Evolutionary conservation across 2,888 invertebrate species (phyloP).

Genomic region (Sphecodes monilicornis): DNA sequence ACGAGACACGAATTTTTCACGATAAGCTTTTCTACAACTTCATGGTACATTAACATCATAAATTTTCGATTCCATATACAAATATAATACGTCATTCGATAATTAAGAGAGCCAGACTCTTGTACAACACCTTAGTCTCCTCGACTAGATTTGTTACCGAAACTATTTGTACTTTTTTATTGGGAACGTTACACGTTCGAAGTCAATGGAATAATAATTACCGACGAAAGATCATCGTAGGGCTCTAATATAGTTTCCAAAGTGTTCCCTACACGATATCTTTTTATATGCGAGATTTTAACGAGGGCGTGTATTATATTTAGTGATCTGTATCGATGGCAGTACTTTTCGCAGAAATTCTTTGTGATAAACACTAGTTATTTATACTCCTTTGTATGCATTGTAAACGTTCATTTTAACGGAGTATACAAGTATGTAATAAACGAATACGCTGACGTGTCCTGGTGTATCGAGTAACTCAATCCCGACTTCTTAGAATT

Average conservation of each 20-base stretch:
- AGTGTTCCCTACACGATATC: constrained; percentile 13
- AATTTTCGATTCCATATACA: constrained; percentile 34
- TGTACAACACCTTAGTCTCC: neutral
- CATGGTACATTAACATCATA: constrained; percentile 25
- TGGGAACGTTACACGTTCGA: constrained; percentile 14
- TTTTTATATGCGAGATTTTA: constrained; percentile 29
- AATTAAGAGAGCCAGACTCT: constrained; percentile 20
- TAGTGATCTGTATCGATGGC: constrained; percentile 13
- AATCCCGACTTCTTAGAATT: neutral
- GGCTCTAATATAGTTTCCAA: neutral
- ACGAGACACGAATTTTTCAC: constrained; percentile 21
- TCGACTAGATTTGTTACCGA: constrained; percentile 25
- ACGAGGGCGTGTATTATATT: constrained; percentile 17
- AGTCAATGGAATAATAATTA: constrained; percentile 11
- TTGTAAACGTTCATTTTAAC: constrained; percentile 52
- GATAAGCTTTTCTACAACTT: constrained; percentile 23
- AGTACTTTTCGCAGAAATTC: constrained; percentile 13
- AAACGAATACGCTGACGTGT: constrained; percentile 40
- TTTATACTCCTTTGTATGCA: constrained; percentile 29
- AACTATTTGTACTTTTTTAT: constrained; percentile 28
- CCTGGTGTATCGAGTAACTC: constrained; percentile 46
- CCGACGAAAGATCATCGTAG: constrained; percentile 24
- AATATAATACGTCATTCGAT: constrained; percentile 19
- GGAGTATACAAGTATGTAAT: constrained; percentile 34
- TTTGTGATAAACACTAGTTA: constrained; percentile 24